Conservation (phyloP, 2,888 invertebrate species). For the Ochlodes sylvanus region DNA sequence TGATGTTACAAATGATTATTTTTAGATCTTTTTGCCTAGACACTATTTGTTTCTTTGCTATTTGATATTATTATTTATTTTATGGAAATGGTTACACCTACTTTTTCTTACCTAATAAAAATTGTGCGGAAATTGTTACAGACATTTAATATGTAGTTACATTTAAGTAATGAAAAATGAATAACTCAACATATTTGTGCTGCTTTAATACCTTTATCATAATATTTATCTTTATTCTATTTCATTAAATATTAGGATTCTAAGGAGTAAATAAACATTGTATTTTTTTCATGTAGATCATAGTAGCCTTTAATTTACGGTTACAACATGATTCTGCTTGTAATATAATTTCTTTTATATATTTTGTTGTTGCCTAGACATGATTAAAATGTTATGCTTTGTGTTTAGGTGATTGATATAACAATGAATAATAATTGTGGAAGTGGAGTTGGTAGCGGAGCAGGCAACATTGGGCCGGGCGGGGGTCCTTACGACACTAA, state of each 20-base stretch:
- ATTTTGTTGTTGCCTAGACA: background rate
- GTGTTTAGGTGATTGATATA: slow-evolving; percentile 43
- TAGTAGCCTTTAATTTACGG: too few species aligned
- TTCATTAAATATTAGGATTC: background rate
- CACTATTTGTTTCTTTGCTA: slow-evolving; percentile 5
- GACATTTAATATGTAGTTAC: too few species aligned
- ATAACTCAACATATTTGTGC: background rate
- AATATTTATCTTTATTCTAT: background rate
- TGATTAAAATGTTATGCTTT: background rate
- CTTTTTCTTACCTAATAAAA: slow-evolving; percentile 1
- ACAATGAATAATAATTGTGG: slow-evolving; percentile 71
- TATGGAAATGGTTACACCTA: slow-evolving; percentile 18
- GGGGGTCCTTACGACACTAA: slow-evolving; percentile 91
- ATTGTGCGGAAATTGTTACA: too few species aligned
- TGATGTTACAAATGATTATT: slow-evolving; percentile 30
- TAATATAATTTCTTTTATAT: background rate
- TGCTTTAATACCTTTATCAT: background rate
- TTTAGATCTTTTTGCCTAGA: slow-evolving; percentile 20
- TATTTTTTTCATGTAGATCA: too few species aligned
- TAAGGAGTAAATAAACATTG: background rate
- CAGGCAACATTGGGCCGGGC: slow-evolving; percentile 52
- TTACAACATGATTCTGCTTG: too few species aligned
- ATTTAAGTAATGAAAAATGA: background rate
- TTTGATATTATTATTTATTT: background rate
- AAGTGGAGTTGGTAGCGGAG: slow-evolving; percentile 58